These are phyloP conservation scores for Zeus faber DNA, from an alignment of 2,113 vertebrate species.

Conservation along the genomic window DNA sequence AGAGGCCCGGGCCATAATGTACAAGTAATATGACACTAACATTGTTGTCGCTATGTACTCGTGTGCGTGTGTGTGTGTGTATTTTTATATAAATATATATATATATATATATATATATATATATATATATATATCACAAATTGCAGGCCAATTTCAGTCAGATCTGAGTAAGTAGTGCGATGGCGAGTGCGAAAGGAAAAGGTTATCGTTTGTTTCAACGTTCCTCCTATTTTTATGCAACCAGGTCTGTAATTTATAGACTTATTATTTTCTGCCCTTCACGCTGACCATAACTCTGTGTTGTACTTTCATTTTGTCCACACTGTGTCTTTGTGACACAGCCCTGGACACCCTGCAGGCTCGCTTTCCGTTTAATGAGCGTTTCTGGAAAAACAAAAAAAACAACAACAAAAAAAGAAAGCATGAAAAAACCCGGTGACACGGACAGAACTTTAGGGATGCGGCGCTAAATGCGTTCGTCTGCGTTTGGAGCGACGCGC, in stretches of 20 bases:
- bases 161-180: neutral
- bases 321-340: no score
- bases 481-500: no score
- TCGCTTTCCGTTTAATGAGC: slow-evolving; percentile 1
- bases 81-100: no score
- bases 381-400: neutral
- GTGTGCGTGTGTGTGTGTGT: no score
- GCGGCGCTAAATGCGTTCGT: no score
- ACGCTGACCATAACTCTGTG: slow-evolving; percentile 25
- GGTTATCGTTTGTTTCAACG: neutral
- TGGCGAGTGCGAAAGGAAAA: slow-evolving; percentile 11
- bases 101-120: no score
- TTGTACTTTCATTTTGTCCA: no score
- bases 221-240: slow-evolving; percentile 37
- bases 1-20: no score
- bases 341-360: no score
- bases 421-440: neutral
- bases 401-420: neutral
- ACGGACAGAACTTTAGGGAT: no score
- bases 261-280: slow-evolving; percentile 47
- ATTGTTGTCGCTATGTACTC: no score
- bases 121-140: neutral
- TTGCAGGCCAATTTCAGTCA: neutral
- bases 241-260: slow-evolving; percentile 44
- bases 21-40: no score